phyloP scores from a whole-genome alignment of 2,113 vertebrate species.

The Psephotus haematonotus region DNA sequence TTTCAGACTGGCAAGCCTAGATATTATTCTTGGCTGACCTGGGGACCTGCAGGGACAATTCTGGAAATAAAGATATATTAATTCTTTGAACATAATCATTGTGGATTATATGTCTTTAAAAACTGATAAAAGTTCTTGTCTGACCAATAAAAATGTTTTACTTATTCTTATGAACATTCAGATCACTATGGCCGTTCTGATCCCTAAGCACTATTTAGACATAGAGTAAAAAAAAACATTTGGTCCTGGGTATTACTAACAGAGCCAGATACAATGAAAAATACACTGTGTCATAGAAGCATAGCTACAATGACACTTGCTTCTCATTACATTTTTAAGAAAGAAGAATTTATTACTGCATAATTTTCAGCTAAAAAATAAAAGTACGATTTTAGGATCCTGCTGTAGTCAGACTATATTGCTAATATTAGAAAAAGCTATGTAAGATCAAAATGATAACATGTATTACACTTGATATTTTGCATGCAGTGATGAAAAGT shows the following conservation, averaged over 20 bases:
- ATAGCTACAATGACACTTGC: background rate
- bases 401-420: background rate
- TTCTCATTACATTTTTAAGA: slow-evolving; percentile 13
- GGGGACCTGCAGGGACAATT: background rate
- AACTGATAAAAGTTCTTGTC: background rate
- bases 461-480: slow-evolving; percentile 13
- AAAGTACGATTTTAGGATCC: background rate
- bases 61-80: background rate
- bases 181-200: background rate
- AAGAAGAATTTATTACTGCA: background rate
- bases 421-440: background rate
- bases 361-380: background rate
- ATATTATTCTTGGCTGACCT: background rate
- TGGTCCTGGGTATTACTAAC: background rate
- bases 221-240: background rate
- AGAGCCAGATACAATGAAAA: slow-evolving; percentile 1
- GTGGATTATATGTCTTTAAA: background rate
- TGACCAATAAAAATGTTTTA: slow-evolving; percentile 1
- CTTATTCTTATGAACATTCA: background rate
- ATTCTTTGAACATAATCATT: background rate
- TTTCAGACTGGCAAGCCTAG: background rate
- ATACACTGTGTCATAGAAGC: background rate
- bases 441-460: background rate
- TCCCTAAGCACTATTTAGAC: background rate
- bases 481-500: slow-evolving; percentile 39